A percentile compares a stretch with the other conserved stretches of the same genome.
Conservation (phyloP, 37 sponge, comb jelly and placozoan genomes). For the Chondrosia reniformis region DNA sequence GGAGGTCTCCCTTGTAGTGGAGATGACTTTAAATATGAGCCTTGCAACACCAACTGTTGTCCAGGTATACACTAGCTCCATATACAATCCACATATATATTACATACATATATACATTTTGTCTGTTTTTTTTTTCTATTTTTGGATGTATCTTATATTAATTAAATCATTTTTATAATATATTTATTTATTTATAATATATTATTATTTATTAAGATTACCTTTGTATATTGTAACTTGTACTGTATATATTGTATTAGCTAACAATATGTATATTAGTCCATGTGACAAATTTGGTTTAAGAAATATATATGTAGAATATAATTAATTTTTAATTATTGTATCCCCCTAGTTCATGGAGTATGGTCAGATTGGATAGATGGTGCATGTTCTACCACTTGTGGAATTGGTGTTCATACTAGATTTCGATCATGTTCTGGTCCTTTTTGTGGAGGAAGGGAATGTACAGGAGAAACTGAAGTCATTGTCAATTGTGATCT, state of each 20-base stretch:
- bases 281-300: not conserved
- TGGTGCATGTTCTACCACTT: not conserved
- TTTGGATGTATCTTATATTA: not conserved
- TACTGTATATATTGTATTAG: too few species aligned
- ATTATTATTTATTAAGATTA: too few species aligned
- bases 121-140: not conserved
- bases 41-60: conserved; percentile 22
- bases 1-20: not conserved
- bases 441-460: conserved; percentile 7
- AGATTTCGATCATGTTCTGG: conserved; percentile 14
- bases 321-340: too few species aligned
- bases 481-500: not conserved
- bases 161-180: not conserved
- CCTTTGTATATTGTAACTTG: too few species aligned
- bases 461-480: not conserved
- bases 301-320: not conserved
- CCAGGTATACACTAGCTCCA: conserved; percentile 4
- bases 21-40: conserved; percentile 16
- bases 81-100: not conserved
- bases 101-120: not conserved
- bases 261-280: not conserved
- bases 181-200: not conserved
- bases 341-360: conserved; percentile 10
- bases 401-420: not conserved
- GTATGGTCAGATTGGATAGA: conserved; percentile 9